phyloP scores from a whole-genome alignment of 30 jellyfish, hydroid and myxozoan genomes.

The Cassiopea andromeda region DNA sequence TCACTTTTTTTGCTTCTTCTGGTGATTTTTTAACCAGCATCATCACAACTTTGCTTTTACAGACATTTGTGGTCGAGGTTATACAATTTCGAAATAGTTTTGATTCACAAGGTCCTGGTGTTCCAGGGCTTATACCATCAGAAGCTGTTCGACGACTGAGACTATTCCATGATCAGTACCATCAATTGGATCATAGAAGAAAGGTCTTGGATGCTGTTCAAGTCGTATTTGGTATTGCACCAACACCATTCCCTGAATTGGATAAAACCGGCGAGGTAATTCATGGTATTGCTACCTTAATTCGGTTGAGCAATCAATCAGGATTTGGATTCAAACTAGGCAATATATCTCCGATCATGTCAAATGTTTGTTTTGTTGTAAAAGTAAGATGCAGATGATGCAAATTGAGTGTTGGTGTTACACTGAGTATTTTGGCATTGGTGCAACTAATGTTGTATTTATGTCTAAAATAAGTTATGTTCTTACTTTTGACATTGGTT shows the following conservation, averaged over 20 bases:
- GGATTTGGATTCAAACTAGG: no score
- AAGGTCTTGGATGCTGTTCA: slow-evolving; percentile 83
- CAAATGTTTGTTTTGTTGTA: no score
- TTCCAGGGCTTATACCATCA: slow-evolving; percentile 81
- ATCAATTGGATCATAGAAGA: slow-evolving; percentile 57
- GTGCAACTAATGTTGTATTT: no score
- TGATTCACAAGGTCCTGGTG: slow-evolving; percentile 93
- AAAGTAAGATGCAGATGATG: no score
- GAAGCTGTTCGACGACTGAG: slow-evolving; percentile 77
- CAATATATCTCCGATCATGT: no score
- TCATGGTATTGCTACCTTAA: neutral
- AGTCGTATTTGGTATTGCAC: slow-evolving; percentile 71
- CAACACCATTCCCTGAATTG: slow-evolving; percentile 83
- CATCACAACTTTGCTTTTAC: neutral
- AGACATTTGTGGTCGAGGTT: slow-evolving; percentile 87
- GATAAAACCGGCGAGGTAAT: slow-evolving; percentile 85
- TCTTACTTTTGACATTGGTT: no score
- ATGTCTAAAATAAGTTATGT: no score
- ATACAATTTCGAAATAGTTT: slow-evolving; percentile 88
- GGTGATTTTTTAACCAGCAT: neutral
- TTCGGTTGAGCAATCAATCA: no score
- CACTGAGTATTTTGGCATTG: no score
- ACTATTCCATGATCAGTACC: slow-evolving; percentile 63
- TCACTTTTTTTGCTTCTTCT: neutral
- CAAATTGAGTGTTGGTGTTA: no score